Evolutionary conservation across 2,888 invertebrate species (phyloP), one percentile per base, ranked within the genome.

Genomic region (Fragum sueziense): DNA sequence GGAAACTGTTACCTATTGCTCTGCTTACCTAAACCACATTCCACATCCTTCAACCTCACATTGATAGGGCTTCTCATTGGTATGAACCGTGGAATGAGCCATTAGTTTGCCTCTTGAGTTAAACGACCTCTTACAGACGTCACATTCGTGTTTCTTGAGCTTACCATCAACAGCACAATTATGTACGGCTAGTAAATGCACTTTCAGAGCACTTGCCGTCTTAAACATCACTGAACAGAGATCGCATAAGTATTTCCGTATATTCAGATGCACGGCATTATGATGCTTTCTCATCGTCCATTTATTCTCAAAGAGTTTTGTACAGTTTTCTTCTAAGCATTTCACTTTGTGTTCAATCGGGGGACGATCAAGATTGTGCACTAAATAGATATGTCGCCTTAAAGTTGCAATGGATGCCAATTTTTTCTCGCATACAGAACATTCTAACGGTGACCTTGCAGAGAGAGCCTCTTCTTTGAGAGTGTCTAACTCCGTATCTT

Each of bases 1-100:
- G n/a, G n/a, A n/a, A n/a, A n/a, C n/a, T n/a, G n/a, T n/a, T n/a
- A n/a, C n/a, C n/a, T n/a, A n/a, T n/a, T n/a, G n/a, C n/a, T 51
- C n/a, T 41, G 25, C 31, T 67, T 47, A 79, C 80, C 80, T 80
- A 31, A 80, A 80, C 22, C 7, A 9, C 67, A 74, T 80, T 31
- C 51, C 76, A 72, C 80, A 80, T 14, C 70, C 73, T 14, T 80
- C 70, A 70, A 65, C 25, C 11, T 47, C 41, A 47, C 80, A 80
- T 17, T 31, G n/a, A 31, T 51, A 73, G 0, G 51, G 61, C 37
- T 70, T 76, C 6, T 22, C 33, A 29, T 69, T 57, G 9, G 37
- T 69, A 70, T 80, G 80, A n/a, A 80, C 22, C 29, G 29, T 54
- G 22, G 62, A 65, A 65, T 80, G 80, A 9, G 59, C 22, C 31